Evolutionary conservation across 2,888 invertebrate species (phyloP).

Genomic region (Drosophila robusta): DNA sequence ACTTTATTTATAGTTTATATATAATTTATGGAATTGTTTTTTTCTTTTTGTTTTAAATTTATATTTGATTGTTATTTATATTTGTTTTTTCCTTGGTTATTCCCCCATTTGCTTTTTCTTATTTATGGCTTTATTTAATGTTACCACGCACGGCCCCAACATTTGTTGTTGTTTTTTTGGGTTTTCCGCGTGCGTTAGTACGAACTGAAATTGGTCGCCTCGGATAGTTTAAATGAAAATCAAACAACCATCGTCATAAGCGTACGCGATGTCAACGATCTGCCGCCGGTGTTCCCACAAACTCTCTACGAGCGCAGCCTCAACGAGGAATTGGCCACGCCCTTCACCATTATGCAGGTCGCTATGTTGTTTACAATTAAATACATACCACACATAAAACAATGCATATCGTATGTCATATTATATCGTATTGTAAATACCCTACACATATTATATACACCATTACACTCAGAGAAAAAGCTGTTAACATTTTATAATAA

Average conservation of each 20-base stretch:
- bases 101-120: constrained; percentile 33
- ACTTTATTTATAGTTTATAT: constrained; percentile 34
- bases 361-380: constrained; percentile 67
- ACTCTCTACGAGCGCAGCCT: constrained; percentile 90
- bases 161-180: constrained; percentile 15
- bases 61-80: constrained; percentile 62
- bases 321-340: constrained; percentile 90
- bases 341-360: constrained; percentile 92
- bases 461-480: constrained; percentile 4
- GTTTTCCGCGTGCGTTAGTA: constrained; percentile 86
- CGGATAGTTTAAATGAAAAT: constrained; percentile 96
- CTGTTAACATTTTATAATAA: too few relatives aligned
- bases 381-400: constrained; percentile 5
- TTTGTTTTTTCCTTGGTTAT: constrained; percentile 55
- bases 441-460: constrained; percentile 9
- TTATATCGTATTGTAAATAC: constrained; percentile 33
- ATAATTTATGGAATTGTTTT: constrained; percentile 38
- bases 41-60: constrained; percentile 21
- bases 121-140: constrained; percentile 55
- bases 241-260: constrained; percentile 92
- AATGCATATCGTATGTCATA: constrained; percentile 1
- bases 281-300: constrained; percentile 92
- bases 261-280: constrained; percentile 95
- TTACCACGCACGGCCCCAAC: constrained; percentile 21
- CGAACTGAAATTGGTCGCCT: constrained; percentile 94